Percentiles rank a stretch among this genome's conserved stretches.
Conservation (phyloP, 2,113 vertebrate species). For the Oenanthe oenanthe region DNA sequence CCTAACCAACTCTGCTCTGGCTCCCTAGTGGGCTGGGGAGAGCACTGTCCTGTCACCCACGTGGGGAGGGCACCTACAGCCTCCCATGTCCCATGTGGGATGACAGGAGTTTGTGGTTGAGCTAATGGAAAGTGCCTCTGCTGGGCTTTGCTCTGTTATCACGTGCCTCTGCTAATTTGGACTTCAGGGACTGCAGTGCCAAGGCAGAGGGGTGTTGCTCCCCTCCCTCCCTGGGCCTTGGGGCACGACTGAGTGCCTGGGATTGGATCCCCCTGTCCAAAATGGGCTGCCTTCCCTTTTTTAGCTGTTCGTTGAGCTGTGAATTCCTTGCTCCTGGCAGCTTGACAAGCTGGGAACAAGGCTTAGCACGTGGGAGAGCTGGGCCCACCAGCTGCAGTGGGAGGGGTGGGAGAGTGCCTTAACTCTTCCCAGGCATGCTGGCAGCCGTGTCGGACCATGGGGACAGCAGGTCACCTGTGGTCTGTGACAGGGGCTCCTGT, state of each 20-base stretch:
- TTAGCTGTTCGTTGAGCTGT: constrained; percentile 88
- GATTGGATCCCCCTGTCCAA: constrained; percentile 86
- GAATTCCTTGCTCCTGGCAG: constrained; percentile 86
- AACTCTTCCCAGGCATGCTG: neutral
- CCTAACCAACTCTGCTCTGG: neutral
- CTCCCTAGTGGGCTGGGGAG: neutral
- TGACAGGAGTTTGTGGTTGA: constrained; percentile 49
- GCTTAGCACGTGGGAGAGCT: constrained; percentile 84
- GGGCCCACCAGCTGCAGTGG: constrained; percentile 53
- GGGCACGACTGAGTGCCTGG: constrained; percentile 75
- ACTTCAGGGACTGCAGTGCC: neutral
- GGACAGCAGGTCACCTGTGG: neutral
- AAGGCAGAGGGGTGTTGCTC: constrained; percentile 45
- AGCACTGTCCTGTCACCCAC: neutral
- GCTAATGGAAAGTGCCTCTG: constrained; percentile 73
- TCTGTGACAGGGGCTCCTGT: neutral
- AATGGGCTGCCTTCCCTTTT: constrained; percentile 94
- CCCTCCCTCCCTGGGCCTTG: constrained; percentile 20
- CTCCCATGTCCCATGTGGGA: neutral
- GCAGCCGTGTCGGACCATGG: neutral
- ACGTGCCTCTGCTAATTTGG: constrained; percentile 67
- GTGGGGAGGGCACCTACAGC: neutral
- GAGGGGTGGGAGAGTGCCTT: constrained; percentile 62
- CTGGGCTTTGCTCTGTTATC: constrained; percentile 60
- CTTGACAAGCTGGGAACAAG: constrained; percentile 83